phyloP scores from a whole-genome alignment of 2,797 vertebrate genomes.

The Gadopsis marmoratus region DNA sequence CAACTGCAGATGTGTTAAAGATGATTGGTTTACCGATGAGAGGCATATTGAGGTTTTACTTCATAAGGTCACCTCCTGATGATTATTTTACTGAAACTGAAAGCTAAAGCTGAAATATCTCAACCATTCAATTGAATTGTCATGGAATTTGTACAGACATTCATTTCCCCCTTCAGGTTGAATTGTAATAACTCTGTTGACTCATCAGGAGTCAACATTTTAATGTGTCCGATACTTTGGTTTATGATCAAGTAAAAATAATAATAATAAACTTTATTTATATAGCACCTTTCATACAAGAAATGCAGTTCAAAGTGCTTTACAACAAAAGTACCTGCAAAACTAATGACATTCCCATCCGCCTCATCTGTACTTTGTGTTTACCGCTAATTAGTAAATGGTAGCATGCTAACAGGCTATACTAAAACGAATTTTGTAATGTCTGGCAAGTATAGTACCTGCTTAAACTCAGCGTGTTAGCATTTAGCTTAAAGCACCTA shows the following conservation, averaged over 20 bases:
- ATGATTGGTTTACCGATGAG: neutral
- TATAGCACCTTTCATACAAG: too few relatives aligned
- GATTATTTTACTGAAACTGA: conserved; percentile 6
- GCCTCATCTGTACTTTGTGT: neutral
- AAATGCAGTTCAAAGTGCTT: too few relatives aligned
- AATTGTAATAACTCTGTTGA: neutral
- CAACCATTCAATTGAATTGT: too few relatives aligned
- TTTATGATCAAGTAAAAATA: conserved; percentile 12
- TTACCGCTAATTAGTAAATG: neutral
- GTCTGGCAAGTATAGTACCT: neutral
- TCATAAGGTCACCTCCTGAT: neutral
- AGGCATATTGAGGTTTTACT: neutral
- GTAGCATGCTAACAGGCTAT: neutral
- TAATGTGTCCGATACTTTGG: neutral
- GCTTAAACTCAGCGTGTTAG: neutral
- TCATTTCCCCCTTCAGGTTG: neutral
- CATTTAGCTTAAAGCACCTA: neutral
- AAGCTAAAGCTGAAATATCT: neutral
- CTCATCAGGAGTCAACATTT: neutral
- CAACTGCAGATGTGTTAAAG: conserved; percentile 14
- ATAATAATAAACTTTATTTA: too few relatives aligned
- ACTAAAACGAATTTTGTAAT: neutral
- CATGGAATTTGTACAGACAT: neutral
- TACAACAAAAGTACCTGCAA: neutral
- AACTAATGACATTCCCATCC: neutral